A percentile compares a stretch with the other conserved stretches of the same genome.
These are phyloP conservation scores for Amyelois transitella DNA, from an alignment of 1,140 invertebrate species.

Conservation along the genomic window DNA sequence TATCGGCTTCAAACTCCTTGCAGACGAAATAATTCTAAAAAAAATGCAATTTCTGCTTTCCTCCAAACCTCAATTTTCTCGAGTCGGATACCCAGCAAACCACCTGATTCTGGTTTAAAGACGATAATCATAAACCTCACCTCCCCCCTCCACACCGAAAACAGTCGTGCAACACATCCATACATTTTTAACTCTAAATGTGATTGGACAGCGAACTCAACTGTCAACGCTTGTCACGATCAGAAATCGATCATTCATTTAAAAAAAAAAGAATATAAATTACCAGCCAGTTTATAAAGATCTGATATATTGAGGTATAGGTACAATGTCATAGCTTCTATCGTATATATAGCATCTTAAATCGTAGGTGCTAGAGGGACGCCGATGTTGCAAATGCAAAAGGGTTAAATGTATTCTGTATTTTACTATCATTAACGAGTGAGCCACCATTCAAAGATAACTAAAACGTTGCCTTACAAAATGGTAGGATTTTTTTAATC, in stretches of 20 bases:
- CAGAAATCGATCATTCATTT: conserved; percentile 32
- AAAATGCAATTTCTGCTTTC: background rate
- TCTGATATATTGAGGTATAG: conserved; percentile 18
- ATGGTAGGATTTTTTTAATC: conserved; percentile 32
- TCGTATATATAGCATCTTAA: conserved; percentile 9
- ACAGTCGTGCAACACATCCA: conserved; percentile 5
- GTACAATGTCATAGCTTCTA: conserved; percentile 29
- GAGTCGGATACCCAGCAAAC: background rate
- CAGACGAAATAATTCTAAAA: background rate
- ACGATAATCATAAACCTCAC: background rate
- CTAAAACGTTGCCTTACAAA: conserved; percentile 42
- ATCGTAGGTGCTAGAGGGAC: background rate
- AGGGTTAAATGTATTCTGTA: background rate
- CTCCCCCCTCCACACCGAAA: background rate
- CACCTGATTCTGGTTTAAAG: background rate
- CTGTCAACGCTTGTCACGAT: conserved; percentile 12
- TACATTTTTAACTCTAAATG: background rate
- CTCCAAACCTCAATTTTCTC: background rate
- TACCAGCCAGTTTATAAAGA: conserved; percentile 23
- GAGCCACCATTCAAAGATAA: conserved; percentile 34
- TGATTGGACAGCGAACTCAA: conserved; percentile 15
- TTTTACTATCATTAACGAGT: conserved; percentile 17
- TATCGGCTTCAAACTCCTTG: background rate
- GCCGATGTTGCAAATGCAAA: background rate
- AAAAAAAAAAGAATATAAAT: conserved; percentile 9